phyloP scores from a whole-genome alignment of 2,888 invertebrate species.

The Patella ulyssiponensis region DNA sequence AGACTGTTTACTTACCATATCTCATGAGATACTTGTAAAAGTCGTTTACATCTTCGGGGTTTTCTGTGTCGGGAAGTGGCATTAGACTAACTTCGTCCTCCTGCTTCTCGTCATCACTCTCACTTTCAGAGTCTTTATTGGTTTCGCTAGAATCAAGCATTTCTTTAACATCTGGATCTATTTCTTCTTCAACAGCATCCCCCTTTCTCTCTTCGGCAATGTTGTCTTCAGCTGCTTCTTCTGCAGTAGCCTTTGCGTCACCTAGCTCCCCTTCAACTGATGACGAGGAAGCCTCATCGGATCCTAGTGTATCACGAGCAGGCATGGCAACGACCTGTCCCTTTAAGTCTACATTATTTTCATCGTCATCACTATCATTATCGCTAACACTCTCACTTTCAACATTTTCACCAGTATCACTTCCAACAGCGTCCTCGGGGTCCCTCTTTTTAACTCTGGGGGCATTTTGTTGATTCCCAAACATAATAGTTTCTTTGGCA shows the following conservation, averaged over 20 bases:
- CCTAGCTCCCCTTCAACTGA: background rate
- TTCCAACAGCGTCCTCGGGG: conserved; percentile 23
- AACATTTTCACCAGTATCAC: conserved; percentile 15
- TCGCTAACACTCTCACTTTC: background rate
- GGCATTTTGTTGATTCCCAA: conserved; percentile 50
- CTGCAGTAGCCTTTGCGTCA: background rate
- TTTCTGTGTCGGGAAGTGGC: conserved; percentile 12
- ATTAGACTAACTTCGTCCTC: conserved; percentile 8
- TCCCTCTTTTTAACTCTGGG: conserved; percentile 34
- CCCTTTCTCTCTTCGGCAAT: background rate
- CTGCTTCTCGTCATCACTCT: conserved; percentile 17
- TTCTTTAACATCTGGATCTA: conserved; percentile 20
- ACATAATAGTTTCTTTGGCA: conserved; percentile 48
- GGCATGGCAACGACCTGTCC: background rate
- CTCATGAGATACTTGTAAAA: conserved; percentile 13
- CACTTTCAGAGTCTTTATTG: conserved; percentile 2
- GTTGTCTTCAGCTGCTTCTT: background rate
- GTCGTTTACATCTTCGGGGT: conserved; percentile 22
- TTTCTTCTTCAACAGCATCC: conserved; percentile 22
- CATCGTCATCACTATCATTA: background rate
- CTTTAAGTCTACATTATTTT: background rate
- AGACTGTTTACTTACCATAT: too few species aligned
- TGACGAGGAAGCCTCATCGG: background rate
- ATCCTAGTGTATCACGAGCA: background rate
- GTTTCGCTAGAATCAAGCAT: background rate